A percentile compares a stretch with the other conserved stretches of the same genome.
These are phyloP conservation scores for Nothoprocta perdicaria DNA, from an alignment of 2,113 vertebrate genomes.

Conservation along the genomic window DNA sequence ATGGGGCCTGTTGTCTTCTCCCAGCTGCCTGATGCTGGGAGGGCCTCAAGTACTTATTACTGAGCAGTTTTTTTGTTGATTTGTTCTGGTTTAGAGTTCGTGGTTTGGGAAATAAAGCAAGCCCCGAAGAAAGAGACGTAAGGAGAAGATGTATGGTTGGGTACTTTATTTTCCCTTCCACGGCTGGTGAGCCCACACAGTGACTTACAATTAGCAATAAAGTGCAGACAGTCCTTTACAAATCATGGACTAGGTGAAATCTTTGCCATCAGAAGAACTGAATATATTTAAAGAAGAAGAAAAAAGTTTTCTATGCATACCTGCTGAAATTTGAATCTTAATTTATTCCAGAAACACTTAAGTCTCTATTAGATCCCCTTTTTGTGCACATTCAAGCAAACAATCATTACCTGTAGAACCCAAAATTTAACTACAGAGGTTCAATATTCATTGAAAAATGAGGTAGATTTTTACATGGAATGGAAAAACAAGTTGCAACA, in stretches of 20 bases:
- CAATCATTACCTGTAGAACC: background rate
- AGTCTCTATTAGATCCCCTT: background rate
- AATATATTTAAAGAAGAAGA: constrained; percentile 5
- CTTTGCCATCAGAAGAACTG: background rate
- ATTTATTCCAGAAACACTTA: background rate
- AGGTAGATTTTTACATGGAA: background rate
- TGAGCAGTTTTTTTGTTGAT: constrained; percentile 23
- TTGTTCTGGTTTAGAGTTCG: constrained; percentile 27
- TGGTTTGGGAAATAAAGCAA: constrained; percentile 21
- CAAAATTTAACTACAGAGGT: background rate
- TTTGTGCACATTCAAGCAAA: background rate
- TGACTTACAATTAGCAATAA: constrained; percentile 15
- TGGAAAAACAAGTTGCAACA: background rate
- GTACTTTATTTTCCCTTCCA: constrained; percentile 7
- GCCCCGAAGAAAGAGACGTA: background rate
- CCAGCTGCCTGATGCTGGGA: background rate
- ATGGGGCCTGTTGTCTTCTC: background rate
- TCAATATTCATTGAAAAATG: background rate
- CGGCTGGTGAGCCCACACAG: background rate
- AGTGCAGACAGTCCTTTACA: constrained; percentile 20
- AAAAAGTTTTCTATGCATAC: background rate
- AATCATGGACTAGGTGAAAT: constrained; percentile 3
- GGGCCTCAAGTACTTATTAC: background rate
- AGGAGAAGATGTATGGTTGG: background rate
- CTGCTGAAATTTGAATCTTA: constrained; percentile 36